phyloP scores from a whole-genome alignment of 2,797 vertebrate species.

The Bradypodion pumilum region DNA sequence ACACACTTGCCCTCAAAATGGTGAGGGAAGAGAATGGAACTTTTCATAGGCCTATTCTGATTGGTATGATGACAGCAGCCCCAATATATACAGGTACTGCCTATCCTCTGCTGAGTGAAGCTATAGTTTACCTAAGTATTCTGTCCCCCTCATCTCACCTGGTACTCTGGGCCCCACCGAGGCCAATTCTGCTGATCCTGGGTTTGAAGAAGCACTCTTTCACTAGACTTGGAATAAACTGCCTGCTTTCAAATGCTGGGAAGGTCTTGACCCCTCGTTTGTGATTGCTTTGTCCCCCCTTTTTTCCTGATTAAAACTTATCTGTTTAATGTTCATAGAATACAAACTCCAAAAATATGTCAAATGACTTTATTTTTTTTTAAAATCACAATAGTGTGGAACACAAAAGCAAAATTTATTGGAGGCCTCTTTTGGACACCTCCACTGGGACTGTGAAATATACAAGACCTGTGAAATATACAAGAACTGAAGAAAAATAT shows the following conservation, averaged over 20 bases:
- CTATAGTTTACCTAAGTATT: background rate
- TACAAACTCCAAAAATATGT: background rate
- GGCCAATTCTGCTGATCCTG: background rate
- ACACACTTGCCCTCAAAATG: slow-evolving; percentile 25
- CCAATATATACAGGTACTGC: no score
- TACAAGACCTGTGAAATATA: background rate
- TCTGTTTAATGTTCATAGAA: slow-evolving; percentile 13
- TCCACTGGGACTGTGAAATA: slow-evolving; percentile 7
- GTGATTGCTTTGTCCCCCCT: background rate
- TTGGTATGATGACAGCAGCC: no score
- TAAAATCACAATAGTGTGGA: background rate
- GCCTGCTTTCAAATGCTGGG: background rate
- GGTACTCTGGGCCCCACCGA: background rate
- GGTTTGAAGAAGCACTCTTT: background rate
- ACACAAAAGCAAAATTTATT: background rate
- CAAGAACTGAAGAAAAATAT: background rate
- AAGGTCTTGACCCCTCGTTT: background rate
- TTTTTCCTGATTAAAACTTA: background rate
- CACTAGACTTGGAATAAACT: background rate
- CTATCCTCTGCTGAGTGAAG: background rate
- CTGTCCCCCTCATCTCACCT: background rate
- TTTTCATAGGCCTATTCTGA: slow-evolving; percentile 1
- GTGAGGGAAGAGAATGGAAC: background rate
- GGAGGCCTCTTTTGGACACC: background rate
- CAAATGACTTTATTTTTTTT: background rate